These are phyloP conservation scores for Pluvialis apricaria DNA, from an alignment of 2,113 vertebrate genomes.

Conservation along the genomic window DNA sequence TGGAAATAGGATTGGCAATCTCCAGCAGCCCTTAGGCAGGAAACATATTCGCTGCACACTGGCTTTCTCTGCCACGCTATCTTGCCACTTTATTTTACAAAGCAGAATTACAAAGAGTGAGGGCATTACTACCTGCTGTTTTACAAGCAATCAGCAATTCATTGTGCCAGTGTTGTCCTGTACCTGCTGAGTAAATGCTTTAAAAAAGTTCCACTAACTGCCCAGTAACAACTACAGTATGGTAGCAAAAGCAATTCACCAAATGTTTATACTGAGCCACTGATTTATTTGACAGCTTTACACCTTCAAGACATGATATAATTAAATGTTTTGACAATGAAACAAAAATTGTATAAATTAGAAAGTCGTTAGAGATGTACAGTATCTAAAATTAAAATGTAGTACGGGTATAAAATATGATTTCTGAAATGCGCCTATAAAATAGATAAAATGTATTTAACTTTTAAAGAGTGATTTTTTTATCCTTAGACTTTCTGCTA, in stretches of 20 bases:
- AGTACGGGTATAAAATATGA: slow-evolving; percentile 24
- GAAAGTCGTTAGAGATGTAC: slow-evolving; percentile 73
- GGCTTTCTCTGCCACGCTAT: background rate
- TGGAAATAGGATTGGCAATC: background rate
- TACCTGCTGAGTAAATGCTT: slow-evolving; percentile 77
- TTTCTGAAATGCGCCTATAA: slow-evolving; percentile 55
- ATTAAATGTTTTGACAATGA: slow-evolving; percentile 87
- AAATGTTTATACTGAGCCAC: slow-evolving; percentile 78
- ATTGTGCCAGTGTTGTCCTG: slow-evolving; percentile 62
- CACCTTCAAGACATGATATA: slow-evolving; percentile 81
- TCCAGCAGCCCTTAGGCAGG: background rate
- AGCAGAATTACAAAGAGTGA: slow-evolving; percentile 51
- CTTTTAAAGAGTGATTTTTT: background rate
- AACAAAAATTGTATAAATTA: slow-evolving; percentile 85
- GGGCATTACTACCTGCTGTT: slow-evolving; percentile 77
- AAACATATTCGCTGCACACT: background rate
- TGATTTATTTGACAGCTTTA: slow-evolving; percentile 89
- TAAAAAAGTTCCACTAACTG: slow-evolving; percentile 62
- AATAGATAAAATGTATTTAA: slow-evolving; percentile 20
- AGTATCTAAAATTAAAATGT: slow-evolving; percentile 71
- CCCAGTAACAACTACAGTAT: slow-evolving; percentile 60
- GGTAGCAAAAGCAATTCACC: slow-evolving; percentile 75
- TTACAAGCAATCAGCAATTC: slow-evolving; percentile 77
- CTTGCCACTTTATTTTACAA: slow-evolving; percentile 49
- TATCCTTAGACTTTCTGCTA: slow-evolving; percentile 20